phyloP scores from a whole-genome alignment of 2,888 invertebrate species.

The Drosophila fungiperda region DNA sequence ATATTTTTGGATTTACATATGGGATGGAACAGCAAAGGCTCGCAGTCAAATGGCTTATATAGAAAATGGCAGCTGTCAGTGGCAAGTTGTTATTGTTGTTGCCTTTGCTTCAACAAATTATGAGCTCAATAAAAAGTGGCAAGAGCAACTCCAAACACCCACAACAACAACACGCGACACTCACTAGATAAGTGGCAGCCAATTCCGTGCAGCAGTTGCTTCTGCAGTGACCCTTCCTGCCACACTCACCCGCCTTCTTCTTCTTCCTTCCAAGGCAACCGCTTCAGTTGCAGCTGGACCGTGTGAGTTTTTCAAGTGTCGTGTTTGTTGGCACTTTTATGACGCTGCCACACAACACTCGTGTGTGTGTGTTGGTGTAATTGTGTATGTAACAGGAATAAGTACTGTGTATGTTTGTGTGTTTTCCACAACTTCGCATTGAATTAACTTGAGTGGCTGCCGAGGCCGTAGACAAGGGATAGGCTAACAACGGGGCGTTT shows the following conservation, averaged over 20 bases:
- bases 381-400: conserved; percentile 11
- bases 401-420: conserved; percentile 10
- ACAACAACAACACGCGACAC: conserved; percentile 51
- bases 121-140: conserved; percentile 65
- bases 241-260: background rate
- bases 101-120: conserved; percentile 64
- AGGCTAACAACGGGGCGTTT: conserved; percentile 19
- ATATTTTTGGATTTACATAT: no score
- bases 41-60: conserved; percentile 5
- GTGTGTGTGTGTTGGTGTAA: conserved; percentile 17
- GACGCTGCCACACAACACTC: conserved; percentile 33
- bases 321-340: conserved; percentile 37
- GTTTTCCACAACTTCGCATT: conserved; percentile 49
- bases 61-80: conserved; percentile 38
- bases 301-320: conserved; percentile 40
- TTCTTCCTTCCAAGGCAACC: background rate
- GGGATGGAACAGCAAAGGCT: background rate
- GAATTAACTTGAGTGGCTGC: conserved; percentile 68
- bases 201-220: conserved; percentile 56
- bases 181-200: conserved; percentile 56
- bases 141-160: conserved; percentile 20
- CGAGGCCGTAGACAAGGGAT: conserved; percentile 1
- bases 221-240: conserved; percentile 21
- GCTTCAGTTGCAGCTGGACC: conserved; percentile 16
- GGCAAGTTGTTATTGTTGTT: conserved; percentile 37